Percentiles rank a stretch among this genome's conserved stretches.
Evolutionary conservation across 2,888 invertebrate species (phyloP).

Genomic region (Spilosoma lubricipeda): DNA sequence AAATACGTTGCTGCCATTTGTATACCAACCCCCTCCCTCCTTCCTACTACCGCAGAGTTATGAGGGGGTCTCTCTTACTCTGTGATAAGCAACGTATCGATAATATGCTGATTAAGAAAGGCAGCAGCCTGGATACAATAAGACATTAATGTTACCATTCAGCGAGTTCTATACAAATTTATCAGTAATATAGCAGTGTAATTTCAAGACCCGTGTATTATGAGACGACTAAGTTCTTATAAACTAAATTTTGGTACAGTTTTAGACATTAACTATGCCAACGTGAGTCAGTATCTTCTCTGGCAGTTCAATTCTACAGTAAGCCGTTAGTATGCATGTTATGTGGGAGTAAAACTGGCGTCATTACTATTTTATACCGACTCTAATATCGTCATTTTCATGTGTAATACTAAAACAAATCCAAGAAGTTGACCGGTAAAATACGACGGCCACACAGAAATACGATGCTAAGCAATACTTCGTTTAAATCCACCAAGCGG

Average conservation of each 20-base stretch:
- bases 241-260: constrained; percentile 20
- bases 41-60: too few relatives aligned
- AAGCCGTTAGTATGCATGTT: constrained; percentile 22
- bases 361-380: constrained; percentile 12
- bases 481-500: too few relatives aligned
- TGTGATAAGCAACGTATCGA: not conserved
- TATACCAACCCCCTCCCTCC: too few relatives aligned
- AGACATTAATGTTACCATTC: not conserved
- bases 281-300: constrained; percentile 10
- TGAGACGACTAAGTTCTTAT: not conserved
- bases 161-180: not conserved
- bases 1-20: not conserved
- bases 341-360: constrained; percentile 39
- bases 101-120: too few relatives aligned
- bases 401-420: not conserved
- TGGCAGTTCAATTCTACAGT: not conserved
- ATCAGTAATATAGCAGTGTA: not conserved
- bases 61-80: not conserved
- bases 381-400: not conserved
- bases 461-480: too few relatives aligned
- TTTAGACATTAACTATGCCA: constrained; percentile 17
- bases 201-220: constrained; percentile 3
- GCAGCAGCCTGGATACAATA: not conserved
- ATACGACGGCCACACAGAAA: not conserved
- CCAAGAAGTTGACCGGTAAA: not conserved